A percentile compares a stretch with the other conserved stretches of the same genome.
These are phyloP conservation scores for Trichogramma evanescens DNA, from an alignment of 2,888 invertebrate genomes.

Conservation along the genomic window DNA sequence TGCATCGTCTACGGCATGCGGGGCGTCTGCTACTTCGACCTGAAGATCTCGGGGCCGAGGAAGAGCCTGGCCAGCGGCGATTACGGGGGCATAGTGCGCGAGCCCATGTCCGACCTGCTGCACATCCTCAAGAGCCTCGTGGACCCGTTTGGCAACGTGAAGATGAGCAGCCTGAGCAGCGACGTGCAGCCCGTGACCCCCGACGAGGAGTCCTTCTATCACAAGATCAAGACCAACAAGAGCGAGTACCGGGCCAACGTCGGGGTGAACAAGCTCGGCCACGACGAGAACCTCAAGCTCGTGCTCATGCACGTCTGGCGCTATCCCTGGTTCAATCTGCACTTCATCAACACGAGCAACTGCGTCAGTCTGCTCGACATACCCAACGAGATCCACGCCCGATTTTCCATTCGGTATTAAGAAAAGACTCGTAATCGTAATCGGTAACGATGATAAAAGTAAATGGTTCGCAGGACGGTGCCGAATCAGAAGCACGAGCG, in stretches of 20 bases:
- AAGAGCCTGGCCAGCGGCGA: conserved; percentile 29
- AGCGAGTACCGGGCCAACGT: conserved; percentile 24
- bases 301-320: conserved; percentile 48
- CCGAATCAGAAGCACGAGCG: conserved; percentile 24
- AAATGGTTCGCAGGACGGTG: conserved; percentile 22
- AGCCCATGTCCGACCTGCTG: conserved; percentile 45
- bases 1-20: conserved; percentile 47
- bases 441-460: background rate
- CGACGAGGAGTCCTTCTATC: conserved; percentile 47
- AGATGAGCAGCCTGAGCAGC: conserved; percentile 44
- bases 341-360: conserved; percentile 23
- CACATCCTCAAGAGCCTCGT: conserved; percentile 38
- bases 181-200: conserved; percentile 47
- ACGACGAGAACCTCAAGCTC: conserved; percentile 20
- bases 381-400: conserved; percentile 23
- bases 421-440: background rate
- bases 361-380: conserved; percentile 23
- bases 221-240: conserved; percentile 22
- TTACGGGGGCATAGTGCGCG: conserved; percentile 32
- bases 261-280: conserved; percentile 20
- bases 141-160: conserved; percentile 37
- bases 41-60: conserved; percentile 24
- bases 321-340: conserved; percentile 28
- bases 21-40: conserved; percentile 36
- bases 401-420: conserved; percentile 30